phyloP scores from a whole-genome alignment of 2,888 invertebrate species.

The Macrosoma leucophasiata region DNA sequence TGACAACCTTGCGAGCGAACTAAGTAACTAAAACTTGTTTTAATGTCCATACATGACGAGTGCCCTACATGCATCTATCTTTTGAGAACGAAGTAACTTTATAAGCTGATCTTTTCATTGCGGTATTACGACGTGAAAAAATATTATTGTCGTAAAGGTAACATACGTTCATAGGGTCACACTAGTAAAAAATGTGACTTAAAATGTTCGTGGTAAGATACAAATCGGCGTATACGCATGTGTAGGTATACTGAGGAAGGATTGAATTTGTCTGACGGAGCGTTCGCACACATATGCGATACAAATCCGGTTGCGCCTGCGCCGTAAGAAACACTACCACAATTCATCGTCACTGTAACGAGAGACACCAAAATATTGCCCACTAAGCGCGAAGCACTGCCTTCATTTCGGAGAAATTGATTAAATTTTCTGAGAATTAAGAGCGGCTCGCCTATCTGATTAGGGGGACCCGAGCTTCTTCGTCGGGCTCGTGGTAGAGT shows the following conservation, averaged over 20 bases:
- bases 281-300: conserved; percentile 32
- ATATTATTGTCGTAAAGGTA: conserved; percentile 4
- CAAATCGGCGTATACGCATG: conserved; percentile 28
- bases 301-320: conserved; percentile 44
- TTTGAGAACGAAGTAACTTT: conserved; percentile 5
- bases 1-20: background rate
- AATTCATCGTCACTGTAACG: conserved; percentile 44
- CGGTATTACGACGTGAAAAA: background rate
- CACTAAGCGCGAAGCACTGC: conserved; percentile 42
- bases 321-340: conserved; percentile 42
- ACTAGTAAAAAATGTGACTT: conserved; percentile 29
- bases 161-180: conserved; percentile 10
- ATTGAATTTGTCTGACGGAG: conserved; percentile 30
- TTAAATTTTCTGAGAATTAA: conserved; percentile 56
- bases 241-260: conserved; percentile 32
- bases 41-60: too few species aligned
- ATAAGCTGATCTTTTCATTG: conserved; percentile 1
- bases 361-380: conserved; percentile 42
- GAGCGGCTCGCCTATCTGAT: conserved; percentile 53
- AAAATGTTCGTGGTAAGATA: conserved; percentile 30
- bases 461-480: conserved; percentile 30
- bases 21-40: too few species aligned
- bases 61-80: too few species aligned
- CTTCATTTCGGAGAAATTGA: conserved; percentile 61
- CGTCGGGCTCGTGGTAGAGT: conserved; percentile 20